These are phyloP conservation scores for Leucophenga varia DNA, from an alignment of 1,140 invertebrate genomes.

Conservation along the genomic window DNA sequence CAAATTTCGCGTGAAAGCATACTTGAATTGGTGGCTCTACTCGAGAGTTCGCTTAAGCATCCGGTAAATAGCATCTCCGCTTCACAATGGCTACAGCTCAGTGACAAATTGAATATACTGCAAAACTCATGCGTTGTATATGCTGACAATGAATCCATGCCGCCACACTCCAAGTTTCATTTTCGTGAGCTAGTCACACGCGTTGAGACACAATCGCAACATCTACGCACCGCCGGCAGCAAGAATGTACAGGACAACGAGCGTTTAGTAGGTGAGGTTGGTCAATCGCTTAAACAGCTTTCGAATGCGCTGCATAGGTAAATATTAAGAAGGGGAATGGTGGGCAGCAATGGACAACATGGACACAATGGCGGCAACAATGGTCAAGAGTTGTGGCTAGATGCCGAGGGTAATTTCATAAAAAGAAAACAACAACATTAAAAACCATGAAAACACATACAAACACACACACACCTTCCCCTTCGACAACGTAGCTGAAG, in stretches of 20 bases:
- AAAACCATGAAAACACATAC: conserved; percentile 3
- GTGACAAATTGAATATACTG: conserved; percentile 78
- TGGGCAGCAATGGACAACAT: conserved; percentile 23
- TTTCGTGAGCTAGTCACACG: conserved; percentile 81
- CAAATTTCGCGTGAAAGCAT: conserved; percentile 66
- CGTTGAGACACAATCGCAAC: conserved; percentile 77
- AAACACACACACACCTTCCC: conserved; percentile 37
- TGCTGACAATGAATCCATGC: conserved; percentile 68
- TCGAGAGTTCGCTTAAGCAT: conserved; percentile 69
- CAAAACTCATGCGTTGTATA: conserved; percentile 76
- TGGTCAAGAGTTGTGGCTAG: conserved; percentile 37
- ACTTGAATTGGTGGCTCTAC: conserved; percentile 67
- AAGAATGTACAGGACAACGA: conserved; percentile 70
- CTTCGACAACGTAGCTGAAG: no score
- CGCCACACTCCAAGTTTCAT: conserved; percentile 85
- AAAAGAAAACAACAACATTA: conserved; percentile 35
- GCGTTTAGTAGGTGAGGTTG: conserved; percentile 70
- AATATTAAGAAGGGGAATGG: conserved; percentile 57
- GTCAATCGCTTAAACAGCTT: conserved; percentile 79
- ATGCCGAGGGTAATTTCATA: conserved; percentile 52
- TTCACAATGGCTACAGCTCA: conserved; percentile 77
- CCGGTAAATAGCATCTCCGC: conserved; percentile 63
- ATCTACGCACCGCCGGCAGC: conserved; percentile 71
- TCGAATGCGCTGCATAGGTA: conserved; percentile 79
- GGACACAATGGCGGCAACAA: conserved; percentile 16